Base-by-base conservation (phyloP, 2,113 vertebrate genomes). In the Notothenia coriiceps region DNA sequence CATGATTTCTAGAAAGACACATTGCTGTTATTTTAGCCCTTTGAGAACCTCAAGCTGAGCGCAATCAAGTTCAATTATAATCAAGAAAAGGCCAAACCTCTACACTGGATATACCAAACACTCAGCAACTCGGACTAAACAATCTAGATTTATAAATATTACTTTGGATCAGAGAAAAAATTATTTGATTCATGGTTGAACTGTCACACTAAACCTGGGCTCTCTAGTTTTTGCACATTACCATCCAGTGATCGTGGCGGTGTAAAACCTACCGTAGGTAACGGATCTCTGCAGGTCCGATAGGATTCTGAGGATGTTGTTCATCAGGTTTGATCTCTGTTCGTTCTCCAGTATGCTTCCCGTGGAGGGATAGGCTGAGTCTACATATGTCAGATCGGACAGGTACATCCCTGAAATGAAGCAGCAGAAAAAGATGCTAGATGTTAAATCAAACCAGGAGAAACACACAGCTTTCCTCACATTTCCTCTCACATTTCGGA, bases 311-410 rank as follows among this genome's bases (percentile, higher is more conserved):
- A 99, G 97, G 54, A 99, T 97, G 91, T 99, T 99, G 91, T 99
- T 99, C 97, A 99, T 99, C 88, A 98, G 93, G 89, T 99, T 99
- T 80, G 98, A 98, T 91, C 98, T 95, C 88, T 99, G 98, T 83
- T 99, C 98, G 10, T 96, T 98, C 94, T 99, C 98, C 94, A 99
- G 93, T 91, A 99, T 99, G 94, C 98, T 99, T 63, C 97, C 98
- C 0, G 98, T 99, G 79, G 98, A 99, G 40, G 98, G 98, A 88
- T 99, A 99, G 10, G 98, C 98, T 0, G 98, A 99, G 88, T 99
- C 98, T 70, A 99, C 97, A 64, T 99, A 99, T 0, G 98, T 99
- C 94, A 99, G 94, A 79, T 99, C 98, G 18, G 98, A 99, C 83
- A 99, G 94, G 94, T 98, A 99, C 95, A 99, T 99, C 90, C 98